Base-by-base conservation (phyloP, 2,888 invertebrate genomes). In the Desoria tigrina region DNA sequence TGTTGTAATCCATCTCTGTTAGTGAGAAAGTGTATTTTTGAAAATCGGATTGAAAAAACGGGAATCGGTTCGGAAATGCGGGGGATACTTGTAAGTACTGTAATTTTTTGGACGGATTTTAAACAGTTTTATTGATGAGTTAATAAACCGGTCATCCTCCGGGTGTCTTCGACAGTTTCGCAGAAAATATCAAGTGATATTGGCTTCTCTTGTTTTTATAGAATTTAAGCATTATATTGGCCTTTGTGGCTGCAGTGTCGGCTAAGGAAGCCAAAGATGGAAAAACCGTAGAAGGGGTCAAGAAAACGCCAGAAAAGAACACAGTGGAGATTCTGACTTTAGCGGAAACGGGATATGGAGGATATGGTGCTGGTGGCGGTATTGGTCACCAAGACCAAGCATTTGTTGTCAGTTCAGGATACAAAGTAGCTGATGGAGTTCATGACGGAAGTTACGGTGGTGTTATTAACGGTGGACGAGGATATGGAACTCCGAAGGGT, bases 361-460 rank as follows among this genome's bases (percentile, higher is more conserved):
- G 45, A 18, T 21, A 45, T 45, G 21, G 21, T 45, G 4, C 6
- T 45, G 45, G n/a, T 18, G 45, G n/a, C 16, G 45, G 45, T 45
- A 6, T 6, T 45, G 45, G 18, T 6, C 21, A 45, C 45, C 45
- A 45, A 45, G 45, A 45, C n/a, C 45, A 45, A 16, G 45, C 45
- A 18, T 45, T 45, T 45, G n/a, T 45, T 16, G 45, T 45, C 21
- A 21, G 45, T 18, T 18, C 18, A 18, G 21, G 45, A 9, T 45
- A 45, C n/a, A 45, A 45, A 45, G 45, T 45, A 6, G 45, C 45
- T 4, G 45, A 45, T 45, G 45, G 45, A 45, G 45, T 45, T 16
- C 21, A 18, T 18, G 45, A 45, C n/a, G 45, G 45, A 45, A 45
- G 45, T 45, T 45, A 18, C n/a, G 45, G 45, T 9, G 45, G 45